Conservation (phyloP, 2,113 vertebrate genomes). For the Oncorhynchus kisutch region DNA sequence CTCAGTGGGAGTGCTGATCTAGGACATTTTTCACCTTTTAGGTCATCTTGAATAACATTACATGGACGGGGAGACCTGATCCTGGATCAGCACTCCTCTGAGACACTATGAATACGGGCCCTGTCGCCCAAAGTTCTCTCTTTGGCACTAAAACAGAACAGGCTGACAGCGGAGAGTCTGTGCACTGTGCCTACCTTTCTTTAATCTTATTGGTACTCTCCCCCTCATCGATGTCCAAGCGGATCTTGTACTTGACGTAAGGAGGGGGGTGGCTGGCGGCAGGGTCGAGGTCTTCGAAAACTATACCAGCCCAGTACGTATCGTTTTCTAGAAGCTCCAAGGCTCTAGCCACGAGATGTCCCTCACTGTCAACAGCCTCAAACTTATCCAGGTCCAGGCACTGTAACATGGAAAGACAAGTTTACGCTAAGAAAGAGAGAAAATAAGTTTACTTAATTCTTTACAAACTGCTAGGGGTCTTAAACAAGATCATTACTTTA, state of each 20-base stretch:
- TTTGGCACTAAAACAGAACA: too few relatives aligned
- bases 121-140: too few relatives aligned
- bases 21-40: too few relatives aligned
- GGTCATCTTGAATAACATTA: too few relatives aligned
- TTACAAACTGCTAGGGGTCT: too few relatives aligned
- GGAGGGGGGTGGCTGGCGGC: slow-evolving; percentile 71
- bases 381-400: slow-evolving; percentile 95
- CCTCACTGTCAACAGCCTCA: slow-evolving; percentile 80
- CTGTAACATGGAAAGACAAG: slow-evolving; percentile 60
- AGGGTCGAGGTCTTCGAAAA: slow-evolving; percentile 80
- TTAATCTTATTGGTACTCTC: slow-evolving; percentile 86
- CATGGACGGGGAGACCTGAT: too few relatives aligned
- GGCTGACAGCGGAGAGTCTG: too few relatives aligned
- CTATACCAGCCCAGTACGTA: slow-evolving; percentile 89
- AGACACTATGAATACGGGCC: too few relatives aligned
- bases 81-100: too few relatives aligned
- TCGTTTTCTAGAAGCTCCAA: slow-evolving; percentile 83
- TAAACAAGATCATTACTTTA: too few relatives aligned
- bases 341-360: slow-evolving; percentile 79
- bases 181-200: slow-evolving; percentile 72
- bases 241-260: slow-evolving; percentile 91
- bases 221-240: slow-evolving; percentile 93
- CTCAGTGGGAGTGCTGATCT: too few relatives aligned
- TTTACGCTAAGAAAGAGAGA: background rate
- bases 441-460: too few relatives aligned